These are phyloP conservation scores for Erebia ligea DNA, from an alignment of 2,888 invertebrate species.

Conservation along the genomic window DNA sequence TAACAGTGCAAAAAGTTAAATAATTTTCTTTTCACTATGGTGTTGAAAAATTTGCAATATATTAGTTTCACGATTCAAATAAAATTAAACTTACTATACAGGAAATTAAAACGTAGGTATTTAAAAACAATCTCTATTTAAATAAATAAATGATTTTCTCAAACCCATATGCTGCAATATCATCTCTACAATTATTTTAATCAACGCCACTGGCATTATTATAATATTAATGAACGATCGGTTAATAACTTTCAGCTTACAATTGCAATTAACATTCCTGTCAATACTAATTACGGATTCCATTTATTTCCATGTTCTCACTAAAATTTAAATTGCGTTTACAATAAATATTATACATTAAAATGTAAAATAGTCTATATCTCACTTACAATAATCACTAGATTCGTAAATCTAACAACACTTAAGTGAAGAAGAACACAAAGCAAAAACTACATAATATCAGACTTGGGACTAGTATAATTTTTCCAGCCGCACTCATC, in stretches of 20 bases:
- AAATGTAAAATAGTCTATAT: constrained; percentile 59
- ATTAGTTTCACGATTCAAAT: no score
- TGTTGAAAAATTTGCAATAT: no score
- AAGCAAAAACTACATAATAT: constrained; percentile 63
- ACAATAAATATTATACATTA: constrained; percentile 33
- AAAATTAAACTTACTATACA: no score
- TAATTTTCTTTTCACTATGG: no score
- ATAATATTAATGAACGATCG: constrained; percentile 5
- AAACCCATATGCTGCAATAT: neutral
- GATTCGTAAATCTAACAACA: constrained; percentile 33
- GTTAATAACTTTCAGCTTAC: constrained; percentile 20
- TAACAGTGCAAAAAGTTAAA: no score
- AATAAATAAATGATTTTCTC: neutral
- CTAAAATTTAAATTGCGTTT: constrained; percentile 42
- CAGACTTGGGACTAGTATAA: constrained; percentile 43
- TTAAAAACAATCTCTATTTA: neutral
- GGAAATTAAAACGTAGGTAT: neutral
- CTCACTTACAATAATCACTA: constrained; percentile 47
- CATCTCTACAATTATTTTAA: constrained; percentile 14
- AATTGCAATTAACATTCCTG: constrained; percentile 23
- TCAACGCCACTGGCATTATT: constrained; percentile 6
- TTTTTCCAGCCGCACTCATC: constrained; percentile 55
- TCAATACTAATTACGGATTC: constrained; percentile 25
- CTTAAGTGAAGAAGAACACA: constrained; percentile 70
- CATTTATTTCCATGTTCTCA: constrained; percentile 20